phyloP scores from a whole-genome alignment of 2,888 invertebrate genomes.

The Phaonia tiefii region DNA sequence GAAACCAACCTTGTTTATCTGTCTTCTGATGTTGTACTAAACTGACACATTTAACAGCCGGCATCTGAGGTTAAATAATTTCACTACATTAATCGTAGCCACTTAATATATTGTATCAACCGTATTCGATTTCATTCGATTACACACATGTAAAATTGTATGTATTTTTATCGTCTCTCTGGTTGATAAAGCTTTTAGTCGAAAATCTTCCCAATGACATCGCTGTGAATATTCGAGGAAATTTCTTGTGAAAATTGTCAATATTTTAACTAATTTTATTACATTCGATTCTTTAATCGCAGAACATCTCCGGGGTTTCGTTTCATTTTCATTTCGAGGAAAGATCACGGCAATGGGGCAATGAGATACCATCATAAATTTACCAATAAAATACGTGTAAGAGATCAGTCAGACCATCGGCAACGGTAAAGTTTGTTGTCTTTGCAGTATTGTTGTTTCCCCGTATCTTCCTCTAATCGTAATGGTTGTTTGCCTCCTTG shows the following conservation, averaged over 20 bases:
- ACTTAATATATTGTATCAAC: neutral
- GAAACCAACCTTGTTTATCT: neutral
- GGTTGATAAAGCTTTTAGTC: slow-evolving; percentile 27
- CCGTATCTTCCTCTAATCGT: no score
- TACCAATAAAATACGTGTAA: slow-evolving; percentile 49
- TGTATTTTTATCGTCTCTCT: slow-evolving; percentile 6
- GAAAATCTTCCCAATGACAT: slow-evolving; percentile 27
- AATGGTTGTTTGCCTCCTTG: neutral
- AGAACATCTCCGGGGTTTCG: slow-evolving; percentile 23
- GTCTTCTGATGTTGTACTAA: neutral
- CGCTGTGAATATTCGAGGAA: slow-evolving; percentile 50
- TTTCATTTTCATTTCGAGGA: slow-evolving; percentile 41
- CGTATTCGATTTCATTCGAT: slow-evolving; percentile 37
- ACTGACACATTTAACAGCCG: neutral
- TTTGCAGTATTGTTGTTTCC: no score
- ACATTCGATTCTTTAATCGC: slow-evolving; percentile 1
- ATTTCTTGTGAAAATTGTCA: slow-evolving; percentile 55
- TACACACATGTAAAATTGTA: slow-evolving; percentile 25
- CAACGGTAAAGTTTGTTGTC: no score
- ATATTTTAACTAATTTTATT: slow-evolving; percentile 42
- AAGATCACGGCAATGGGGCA: slow-evolving; percentile 37
- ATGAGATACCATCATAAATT: slow-evolving; percentile 60
- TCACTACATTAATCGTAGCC: neutral
- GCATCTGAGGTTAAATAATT: neutral
- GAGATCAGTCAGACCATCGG: neutral